These are phyloP conservation scores for Peromyscus leucopus DNA, from an alignment of 2,113 vertebrate genomes.

Conservation along the genomic window DNA sequence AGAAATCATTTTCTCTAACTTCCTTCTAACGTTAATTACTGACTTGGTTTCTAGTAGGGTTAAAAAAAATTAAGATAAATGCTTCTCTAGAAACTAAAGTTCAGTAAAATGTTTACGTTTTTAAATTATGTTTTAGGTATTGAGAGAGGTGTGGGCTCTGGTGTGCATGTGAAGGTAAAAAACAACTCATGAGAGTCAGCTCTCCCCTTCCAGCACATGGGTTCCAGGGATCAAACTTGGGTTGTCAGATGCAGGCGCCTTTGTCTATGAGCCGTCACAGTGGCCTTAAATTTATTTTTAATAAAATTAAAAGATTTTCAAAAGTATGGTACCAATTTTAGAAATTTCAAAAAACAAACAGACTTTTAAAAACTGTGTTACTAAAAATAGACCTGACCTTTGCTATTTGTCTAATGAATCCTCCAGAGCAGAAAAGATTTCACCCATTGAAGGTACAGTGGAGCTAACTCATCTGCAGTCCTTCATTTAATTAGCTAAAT, in stretches of 20 bases:
- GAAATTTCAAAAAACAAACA: neutral
- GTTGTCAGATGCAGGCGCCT: neutral
- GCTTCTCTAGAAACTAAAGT: neutral
- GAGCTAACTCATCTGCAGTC: constrained; percentile 49
- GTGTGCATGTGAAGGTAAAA: neutral
- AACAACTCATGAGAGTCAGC: neutral
- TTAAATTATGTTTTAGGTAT: neutral
- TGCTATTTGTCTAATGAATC: constrained; percentile 69
- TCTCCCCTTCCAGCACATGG: neutral
- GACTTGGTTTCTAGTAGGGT: neutral
- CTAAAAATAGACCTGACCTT: constrained; percentile 74
- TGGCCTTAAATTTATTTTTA: neutral
- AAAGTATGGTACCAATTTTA: constrained; percentile 9
- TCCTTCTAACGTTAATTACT: constrained; percentile 35
- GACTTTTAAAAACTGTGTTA: constrained; percentile 61
- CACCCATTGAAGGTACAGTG: constrained; percentile 50
- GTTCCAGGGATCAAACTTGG: neutral
- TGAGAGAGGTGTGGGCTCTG: neutral
- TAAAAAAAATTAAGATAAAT: constrained; percentile 21
- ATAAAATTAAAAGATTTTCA: neutral
- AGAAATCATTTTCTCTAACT: constrained; percentile 23
- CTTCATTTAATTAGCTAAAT: constrained; percentile 72
- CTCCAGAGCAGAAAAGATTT: constrained; percentile 68
- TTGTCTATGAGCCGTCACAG: neutral
- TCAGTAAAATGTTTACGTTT: neutral